phyloP scores from a whole-genome alignment of 1,140 invertebrate species.

The Agraylea sexmaculata region DNA sequence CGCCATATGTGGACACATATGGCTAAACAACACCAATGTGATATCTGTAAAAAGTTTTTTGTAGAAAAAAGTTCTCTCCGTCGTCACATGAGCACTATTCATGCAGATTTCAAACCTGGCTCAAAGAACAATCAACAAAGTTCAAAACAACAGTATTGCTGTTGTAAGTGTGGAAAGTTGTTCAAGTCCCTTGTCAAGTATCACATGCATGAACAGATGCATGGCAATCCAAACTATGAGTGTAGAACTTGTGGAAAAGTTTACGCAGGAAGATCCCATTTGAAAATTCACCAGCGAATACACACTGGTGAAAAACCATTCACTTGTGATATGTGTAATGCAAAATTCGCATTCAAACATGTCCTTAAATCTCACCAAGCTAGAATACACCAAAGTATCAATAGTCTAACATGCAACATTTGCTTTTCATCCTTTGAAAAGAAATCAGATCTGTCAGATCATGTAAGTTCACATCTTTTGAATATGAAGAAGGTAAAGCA shows the following conservation, averaged over 20 bases:
- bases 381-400: constrained; percentile 24
- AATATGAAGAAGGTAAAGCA: constrained; percentile 16
- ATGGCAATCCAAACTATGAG: constrained; percentile 34
- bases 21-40: constrained; percentile 20
- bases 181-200: constrained; percentile 31
- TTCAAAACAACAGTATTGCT: constrained; percentile 18
- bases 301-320: constrained; percentile 39
- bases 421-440: constrained; percentile 24
- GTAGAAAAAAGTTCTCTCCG: constrained; percentile 19
- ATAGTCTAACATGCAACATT: constrained; percentile 25
- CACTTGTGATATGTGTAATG: constrained; percentile 23
- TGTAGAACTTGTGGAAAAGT: constrained; percentile 36
- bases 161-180: constrained; percentile 30
- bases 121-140: neutral
- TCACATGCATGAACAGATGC: constrained; percentile 28
- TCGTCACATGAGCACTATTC: constrained; percentile 19
- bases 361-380: constrained; percentile 26
- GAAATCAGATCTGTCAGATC: constrained; percentile 21
- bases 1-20: constrained; percentile 21
- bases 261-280: constrained; percentile 35
- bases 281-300: constrained; percentile 41
- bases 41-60: constrained; percentile 20
- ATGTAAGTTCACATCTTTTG: constrained; percentile 20
- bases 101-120: constrained; percentile 18
- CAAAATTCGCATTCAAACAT: constrained; percentile 24